Base-by-base conservation (phyloP, 2,888 invertebrate genomes). In the Chaitophorus viminalis region DNA sequence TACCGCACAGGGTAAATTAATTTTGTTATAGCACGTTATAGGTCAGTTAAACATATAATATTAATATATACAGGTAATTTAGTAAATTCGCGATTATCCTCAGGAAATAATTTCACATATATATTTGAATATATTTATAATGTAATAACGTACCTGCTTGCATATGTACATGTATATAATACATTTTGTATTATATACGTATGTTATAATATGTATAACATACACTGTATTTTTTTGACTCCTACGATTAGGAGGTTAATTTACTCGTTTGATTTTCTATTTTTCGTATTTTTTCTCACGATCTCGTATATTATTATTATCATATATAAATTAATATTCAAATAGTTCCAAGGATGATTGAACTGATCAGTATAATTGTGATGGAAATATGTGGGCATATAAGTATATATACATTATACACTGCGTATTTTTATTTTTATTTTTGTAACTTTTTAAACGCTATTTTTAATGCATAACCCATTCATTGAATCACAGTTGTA, bases 211-310 rank as follows among this genome's bases (percentile, higher is more conserved):
- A 36, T 36, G 36, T 36, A 36, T 46, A 9, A 46, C 29, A 76
- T 29, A 60, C 29, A 76, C 18, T 18, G 18, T 29, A 29, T 17
- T 21, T 17, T 21, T 6, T 46, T 18, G 46, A n/a, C 17, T 76
- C 29, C 5, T 17, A 46, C 5, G 18, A 52, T 52, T 52, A 52
- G 52, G 52, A 52, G 52, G 52, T 52, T 52, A 9, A 14, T 11
- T 75, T 75, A 29, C 39, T 46, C 29, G 75, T 33, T 78, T 54
- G n/a, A 79, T 81, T 81, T 70, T 70, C 68, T 81, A 29, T 81
- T 81, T 70, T 81, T 81, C 46, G 70, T 52, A 31, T 54, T 82
- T 72, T 82, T 82, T 82, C 82, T 82, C 74, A 70, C 82, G 82
- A 25, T 31, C 31, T 46, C 25, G 31, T 29, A 68, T 0, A 52